Evolutionary conservation across 1,140 invertebrate genomes (phyloP).

Genomic region (Papilio dardanus): DNA sequence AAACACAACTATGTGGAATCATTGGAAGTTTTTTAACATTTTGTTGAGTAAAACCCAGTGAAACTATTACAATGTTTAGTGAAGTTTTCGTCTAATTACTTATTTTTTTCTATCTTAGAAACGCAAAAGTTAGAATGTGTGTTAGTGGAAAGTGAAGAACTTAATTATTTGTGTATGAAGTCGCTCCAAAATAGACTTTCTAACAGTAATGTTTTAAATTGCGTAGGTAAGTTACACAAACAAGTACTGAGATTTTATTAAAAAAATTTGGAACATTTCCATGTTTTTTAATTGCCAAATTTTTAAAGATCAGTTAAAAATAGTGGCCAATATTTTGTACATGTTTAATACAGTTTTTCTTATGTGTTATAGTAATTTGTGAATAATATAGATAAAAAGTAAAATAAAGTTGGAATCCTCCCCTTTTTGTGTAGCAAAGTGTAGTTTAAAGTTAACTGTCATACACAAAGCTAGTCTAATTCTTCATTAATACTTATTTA

Average conservation of each 20-base stretch:
- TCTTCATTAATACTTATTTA: background rate
- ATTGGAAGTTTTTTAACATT: background rate
- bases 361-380: background rate
- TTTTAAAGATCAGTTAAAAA: background rate
- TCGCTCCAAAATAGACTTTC: conserved; percentile 26
- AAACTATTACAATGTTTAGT: conserved; percentile 15
- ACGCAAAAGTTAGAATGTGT: conserved; percentile 12
- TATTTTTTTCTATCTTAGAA: conserved; percentile 8
- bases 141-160: conserved; percentile 32
- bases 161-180: conserved; percentile 30
- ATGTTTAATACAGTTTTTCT: background rate
- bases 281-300: background rate
- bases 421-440: background rate
- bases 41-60: background rate
- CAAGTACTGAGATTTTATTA: conserved; percentile 13
- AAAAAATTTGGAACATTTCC: conserved; percentile 27
- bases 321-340: background rate
- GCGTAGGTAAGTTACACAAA: conserved; percentile 29
- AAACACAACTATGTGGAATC: background rate
- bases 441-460: background rate
- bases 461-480: background rate
- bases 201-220: conserved; percentile 35
- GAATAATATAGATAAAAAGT: background rate
- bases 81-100: conserved; percentile 15
- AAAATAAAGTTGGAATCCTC: background rate